These are phyloP conservation scores for Pogonognathellus flavescens DNA, from an alignment of 1,140 invertebrate species.

Conservation along the genomic window DNA sequence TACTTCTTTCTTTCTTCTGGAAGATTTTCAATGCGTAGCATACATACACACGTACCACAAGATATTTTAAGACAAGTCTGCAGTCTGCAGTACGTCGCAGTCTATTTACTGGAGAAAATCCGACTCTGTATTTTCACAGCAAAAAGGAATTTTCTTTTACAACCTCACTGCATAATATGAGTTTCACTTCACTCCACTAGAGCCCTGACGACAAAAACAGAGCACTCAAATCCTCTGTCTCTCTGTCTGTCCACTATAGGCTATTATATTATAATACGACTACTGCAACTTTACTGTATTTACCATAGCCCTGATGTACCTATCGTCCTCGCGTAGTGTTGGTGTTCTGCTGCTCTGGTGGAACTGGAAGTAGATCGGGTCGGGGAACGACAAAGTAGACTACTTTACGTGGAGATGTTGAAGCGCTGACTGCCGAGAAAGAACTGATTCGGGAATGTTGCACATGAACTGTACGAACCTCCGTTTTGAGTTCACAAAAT, in stretches of 20 bases:
- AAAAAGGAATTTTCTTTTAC: constrained; percentile 24
- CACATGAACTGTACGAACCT: background rate
- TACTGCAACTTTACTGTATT: background rate
- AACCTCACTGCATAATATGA: background rate
- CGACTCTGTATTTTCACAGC: background rate
- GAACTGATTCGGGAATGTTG: background rate
- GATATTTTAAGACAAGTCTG: background rate
- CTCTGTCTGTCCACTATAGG: background rate
- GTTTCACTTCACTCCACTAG: constrained; percentile 22
- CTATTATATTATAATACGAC: background rate
- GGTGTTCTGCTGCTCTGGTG: background rate
- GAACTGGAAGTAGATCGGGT: background rate
- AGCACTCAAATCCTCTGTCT: constrained; percentile 3
- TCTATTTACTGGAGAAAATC: constrained; percentile 20
- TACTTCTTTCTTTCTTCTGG: background rate
- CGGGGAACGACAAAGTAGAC: background rate
- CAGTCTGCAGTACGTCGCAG: constrained; percentile 30
- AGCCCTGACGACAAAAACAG: constrained; percentile 22
- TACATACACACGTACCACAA: background rate
- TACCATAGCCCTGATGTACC: background rate
- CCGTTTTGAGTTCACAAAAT: no score
- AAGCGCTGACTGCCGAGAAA: constrained; percentile 22
- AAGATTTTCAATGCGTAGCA: constrained; percentile 15
- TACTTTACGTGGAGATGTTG: background rate
- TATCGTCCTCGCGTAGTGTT: no score